Conservation (phyloP, 2,888 invertebrate species). For the Coremacera marginata region DNA sequence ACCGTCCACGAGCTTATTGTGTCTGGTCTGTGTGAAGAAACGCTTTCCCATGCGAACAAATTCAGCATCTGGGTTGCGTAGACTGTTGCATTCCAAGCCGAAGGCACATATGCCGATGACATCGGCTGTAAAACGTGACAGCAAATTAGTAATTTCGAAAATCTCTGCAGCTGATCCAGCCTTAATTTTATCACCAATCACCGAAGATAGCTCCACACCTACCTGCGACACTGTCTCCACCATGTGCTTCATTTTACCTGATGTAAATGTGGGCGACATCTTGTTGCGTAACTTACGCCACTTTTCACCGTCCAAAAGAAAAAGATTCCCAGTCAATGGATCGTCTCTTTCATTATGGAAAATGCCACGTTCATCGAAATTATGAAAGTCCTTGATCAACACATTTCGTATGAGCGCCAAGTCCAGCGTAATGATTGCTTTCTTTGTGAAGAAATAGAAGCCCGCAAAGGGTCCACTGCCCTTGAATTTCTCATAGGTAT, state of each 20-base stretch:
- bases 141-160: too few species aligned
- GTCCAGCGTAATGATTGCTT: slow-evolving; percentile 54
- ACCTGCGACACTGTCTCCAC: slow-evolving; percentile 14
- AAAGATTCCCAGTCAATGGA: slow-evolving; percentile 66
- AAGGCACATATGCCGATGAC: slow-evolving; percentile 71
- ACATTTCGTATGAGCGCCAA: slow-evolving; percentile 55
- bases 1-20: not conserved
- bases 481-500: slow-evolving; percentile 42
- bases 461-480: slow-evolving; percentile 55
- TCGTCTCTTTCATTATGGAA: slow-evolving; percentile 63
- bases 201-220: too few species aligned
- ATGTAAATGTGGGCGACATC: slow-evolving; percentile 65
- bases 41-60: too few species aligned
- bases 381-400: slow-evolving; percentile 60
- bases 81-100: slow-evolving; percentile 67
- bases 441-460: slow-evolving; percentile 55
- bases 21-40: too few species aligned
- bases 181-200: too few species aligned
- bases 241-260: slow-evolving; percentile 59
- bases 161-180: too few species aligned
- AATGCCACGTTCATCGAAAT: slow-evolving; percentile 65
- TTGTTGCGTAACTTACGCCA: slow-evolving; percentile 70
- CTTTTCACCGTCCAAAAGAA: slow-evolving; percentile 58
- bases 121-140: slow-evolving; percentile 69
- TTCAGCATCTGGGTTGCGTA: too few species aligned